These are phyloP conservation scores for Drosophila glabriapex DNA, from an alignment of 2,888 invertebrate species.

Conservation along the genomic window DNA sequence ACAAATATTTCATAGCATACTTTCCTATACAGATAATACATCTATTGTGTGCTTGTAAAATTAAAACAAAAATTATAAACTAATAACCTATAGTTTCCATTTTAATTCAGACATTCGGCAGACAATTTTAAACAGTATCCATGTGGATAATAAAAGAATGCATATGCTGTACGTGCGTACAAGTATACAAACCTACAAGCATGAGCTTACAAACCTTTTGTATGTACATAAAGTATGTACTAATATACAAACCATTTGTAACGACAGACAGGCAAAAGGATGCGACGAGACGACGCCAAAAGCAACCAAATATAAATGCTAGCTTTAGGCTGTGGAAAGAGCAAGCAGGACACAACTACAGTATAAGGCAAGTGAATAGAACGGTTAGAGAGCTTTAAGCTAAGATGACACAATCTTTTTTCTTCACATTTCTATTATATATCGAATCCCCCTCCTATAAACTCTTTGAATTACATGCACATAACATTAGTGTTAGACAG, in stretches of 20 bases:
- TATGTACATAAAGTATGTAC: constrained; percentile 6
- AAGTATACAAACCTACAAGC: neutral
- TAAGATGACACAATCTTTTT: constrained; percentile 39
- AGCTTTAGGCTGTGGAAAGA: constrained; percentile 32
- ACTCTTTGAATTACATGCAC: neutral
- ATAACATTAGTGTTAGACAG: neutral
- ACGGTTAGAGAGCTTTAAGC: constrained; percentile 25
- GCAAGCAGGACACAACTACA: constrained; percentile 23
- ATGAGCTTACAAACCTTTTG: neutral
- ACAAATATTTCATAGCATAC: constrained; percentile 3
- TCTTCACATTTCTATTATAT: constrained; percentile 1
- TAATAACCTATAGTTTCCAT: neutral
- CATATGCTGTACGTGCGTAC: neutral
- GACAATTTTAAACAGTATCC: neutral
- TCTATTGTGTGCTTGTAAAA: neutral
- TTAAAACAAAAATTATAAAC: neutral
- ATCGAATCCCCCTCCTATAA: neutral
- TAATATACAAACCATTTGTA: constrained; percentile 37
- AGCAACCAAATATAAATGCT: constrained; percentile 37
- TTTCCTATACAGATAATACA: neutral
- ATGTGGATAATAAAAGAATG: neutral
- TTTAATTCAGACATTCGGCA: neutral
- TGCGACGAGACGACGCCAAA: constrained; percentile 63
- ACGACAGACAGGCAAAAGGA: constrained; percentile 47
- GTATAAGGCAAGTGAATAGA: constrained; percentile 7